Evolutionary conservation across 2,888 invertebrate species (phyloP).

Genomic region (Hirtodrosophila histrioides): DNA sequence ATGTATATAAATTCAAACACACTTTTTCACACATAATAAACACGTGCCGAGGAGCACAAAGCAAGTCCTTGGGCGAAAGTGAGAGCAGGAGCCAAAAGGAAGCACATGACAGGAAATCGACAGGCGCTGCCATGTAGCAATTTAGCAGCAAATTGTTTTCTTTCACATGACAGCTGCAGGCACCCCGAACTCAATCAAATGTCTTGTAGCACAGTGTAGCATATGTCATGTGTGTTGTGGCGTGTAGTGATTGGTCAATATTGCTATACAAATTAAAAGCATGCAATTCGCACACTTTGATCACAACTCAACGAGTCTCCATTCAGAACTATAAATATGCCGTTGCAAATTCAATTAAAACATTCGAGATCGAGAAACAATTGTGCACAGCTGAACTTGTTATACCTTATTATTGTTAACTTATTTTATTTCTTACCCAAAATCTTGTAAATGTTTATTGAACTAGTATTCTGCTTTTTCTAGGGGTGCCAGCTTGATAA

Average conservation of each 20-base stretch:
- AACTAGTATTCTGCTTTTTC: too few species aligned
- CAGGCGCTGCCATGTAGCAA: conserved; percentile 60
- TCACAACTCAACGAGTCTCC: neutral
- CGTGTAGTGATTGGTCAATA: conserved; percentile 35
- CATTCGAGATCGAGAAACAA: too few species aligned
- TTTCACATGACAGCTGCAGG: conserved; percentile 66
- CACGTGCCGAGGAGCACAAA: conserved; percentile 9
- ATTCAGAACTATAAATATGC: too few species aligned
- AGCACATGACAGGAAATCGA: conserved; percentile 65
- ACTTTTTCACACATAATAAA: conserved; percentile 18
- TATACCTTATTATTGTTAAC: too few species aligned
- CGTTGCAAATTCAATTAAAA: too few species aligned
- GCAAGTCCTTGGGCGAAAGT: too few species aligned
- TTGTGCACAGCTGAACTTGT: too few species aligned
- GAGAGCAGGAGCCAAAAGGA: conserved; percentile 8
- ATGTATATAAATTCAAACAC: conserved; percentile 2
- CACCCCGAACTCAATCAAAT: conserved; percentile 48
- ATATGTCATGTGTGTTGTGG: conserved; percentile 23
- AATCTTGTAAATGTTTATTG: too few species aligned
- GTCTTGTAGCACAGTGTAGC: conserved; percentile 34
- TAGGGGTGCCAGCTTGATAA: too few species aligned
- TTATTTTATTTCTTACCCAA: too few species aligned
- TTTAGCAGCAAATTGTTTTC: conserved; percentile 73
- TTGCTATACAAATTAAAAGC: conserved; percentile 23
- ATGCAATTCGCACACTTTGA: neutral